Conservation (phyloP, 2,888 invertebrate species). For the Polydrusus cervinus region DNA sequence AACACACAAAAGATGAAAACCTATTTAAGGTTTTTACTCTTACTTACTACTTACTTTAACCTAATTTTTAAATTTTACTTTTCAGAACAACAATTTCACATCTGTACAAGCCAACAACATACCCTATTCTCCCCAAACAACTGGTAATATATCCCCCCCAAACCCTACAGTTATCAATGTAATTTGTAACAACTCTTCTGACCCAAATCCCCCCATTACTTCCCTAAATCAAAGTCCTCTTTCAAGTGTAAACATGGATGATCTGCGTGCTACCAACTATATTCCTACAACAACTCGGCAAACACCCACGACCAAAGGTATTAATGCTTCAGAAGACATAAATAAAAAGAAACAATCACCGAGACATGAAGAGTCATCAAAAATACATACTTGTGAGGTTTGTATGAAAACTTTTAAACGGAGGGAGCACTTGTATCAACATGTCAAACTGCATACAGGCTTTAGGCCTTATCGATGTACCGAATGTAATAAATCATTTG, state of each 20-base stretch:
- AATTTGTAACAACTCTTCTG: slow-evolving; percentile 56
- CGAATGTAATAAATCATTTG: slow-evolving; percentile 79
- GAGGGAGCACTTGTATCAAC: slow-evolving; percentile 81
- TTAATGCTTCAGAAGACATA: slow-evolving; percentile 1
- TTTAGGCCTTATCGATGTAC: slow-evolving; percentile 79
- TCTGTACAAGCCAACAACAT: slow-evolving; percentile 54
- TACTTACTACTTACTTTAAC: not conserved
- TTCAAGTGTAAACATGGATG: slow-evolving; percentile 46
- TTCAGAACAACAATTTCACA: slow-evolving; percentile 56
- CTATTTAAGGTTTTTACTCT: too few relatives aligned
- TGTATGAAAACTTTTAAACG: slow-evolving; percentile 80
- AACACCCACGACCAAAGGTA: slow-evolving; percentile 20
- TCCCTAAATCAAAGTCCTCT: slow-evolving; percentile 32
- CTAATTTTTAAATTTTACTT: slow-evolving; percentile 11
- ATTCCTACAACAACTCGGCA: slow-evolving; percentile 29
- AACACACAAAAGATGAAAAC: too few relatives aligned
- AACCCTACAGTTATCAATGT: slow-evolving; percentile 57
- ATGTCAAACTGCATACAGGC: slow-evolving; percentile 79
- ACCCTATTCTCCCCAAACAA: slow-evolving; percentile 54
- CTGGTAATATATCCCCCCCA: slow-evolving; percentile 52
- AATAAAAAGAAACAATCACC: slow-evolving; percentile 4
- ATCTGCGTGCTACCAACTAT: slow-evolving; percentile 33
- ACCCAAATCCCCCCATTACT: slow-evolving; percentile 1
- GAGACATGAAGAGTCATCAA: slow-evolving; percentile 21
- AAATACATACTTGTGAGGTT: slow-evolving; percentile 72